Evolutionary conservation across 2,888 invertebrate species (phyloP), one percentile per base, ranked within the genome.

Genomic region (Cetonia aurata): DNA sequence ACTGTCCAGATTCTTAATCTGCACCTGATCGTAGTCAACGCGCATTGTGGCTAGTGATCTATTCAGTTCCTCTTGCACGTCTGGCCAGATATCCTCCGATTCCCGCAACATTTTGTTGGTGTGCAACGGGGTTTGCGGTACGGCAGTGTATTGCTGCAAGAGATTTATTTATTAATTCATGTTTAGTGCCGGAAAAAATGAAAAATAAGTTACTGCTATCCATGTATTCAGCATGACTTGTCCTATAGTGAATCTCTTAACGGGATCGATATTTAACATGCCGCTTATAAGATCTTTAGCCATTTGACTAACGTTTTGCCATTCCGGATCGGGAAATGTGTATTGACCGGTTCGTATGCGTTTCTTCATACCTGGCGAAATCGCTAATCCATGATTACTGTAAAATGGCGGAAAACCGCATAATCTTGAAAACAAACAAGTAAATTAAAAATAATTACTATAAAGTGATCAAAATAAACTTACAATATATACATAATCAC

Each of bases 401-500:
- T 98, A 99, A 86, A 99, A 99, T 0, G 99, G 99, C 8, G 99
- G 99, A 85, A 98, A 99, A 0, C 99, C 99, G 83, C 99, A 99
- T 72, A 99, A 88, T 77, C 89, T 89, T 76, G 50, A 79, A 44
- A n/a, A 44, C 13, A n/a, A 44, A 1, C 44, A 52, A 52, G 4
- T 1, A 15, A 37, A 37, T 57, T 59, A 56, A 12, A 31, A 3
- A 59, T 17, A 12, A 25, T 12, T 65, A 48, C n/a, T 33, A 10
- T 4, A 52, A 15, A 12, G 17, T 52, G 6, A 9, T 12, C 15
- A 3, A 25, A 25, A 25, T 25, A 25, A 4, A 88, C 92, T 90
- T 86, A 93, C 87, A 99, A 86, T 80, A 99, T 99, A 84, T 99
- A 99, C 96, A 98, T 99, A 74, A 99, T 99, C 33, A 99, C 99